A percentile compares a stretch with the other conserved stretches of the same genome.
Conservation (phyloP, 2,797 vertebrate genomes). For the Premnoplex brunnescens region DNA sequence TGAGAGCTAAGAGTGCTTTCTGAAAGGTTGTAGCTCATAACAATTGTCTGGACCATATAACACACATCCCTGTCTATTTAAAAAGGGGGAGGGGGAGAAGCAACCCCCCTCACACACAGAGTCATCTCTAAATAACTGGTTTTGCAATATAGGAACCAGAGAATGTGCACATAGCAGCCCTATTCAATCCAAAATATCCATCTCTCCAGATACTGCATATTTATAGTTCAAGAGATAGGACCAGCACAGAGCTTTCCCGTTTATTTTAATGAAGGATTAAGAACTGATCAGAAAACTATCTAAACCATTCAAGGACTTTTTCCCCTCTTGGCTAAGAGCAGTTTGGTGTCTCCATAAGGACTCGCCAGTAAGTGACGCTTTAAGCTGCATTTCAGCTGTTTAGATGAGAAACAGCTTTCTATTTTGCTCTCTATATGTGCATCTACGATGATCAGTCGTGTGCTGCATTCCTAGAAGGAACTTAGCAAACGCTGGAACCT, state of each 20-base stretch:
- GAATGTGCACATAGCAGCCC: slow-evolving; percentile 18
- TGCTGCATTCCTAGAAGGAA: slow-evolving; percentile 51
- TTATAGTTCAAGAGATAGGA: slow-evolving; percentile 45
- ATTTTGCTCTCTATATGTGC: background rate
- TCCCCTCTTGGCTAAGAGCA: slow-evolving; percentile 3
- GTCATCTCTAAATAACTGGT: slow-evolving; percentile 50
- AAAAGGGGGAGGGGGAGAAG: background rate
- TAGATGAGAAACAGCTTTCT: slow-evolving; percentile 52
- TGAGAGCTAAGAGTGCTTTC: background rate
- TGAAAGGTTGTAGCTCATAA: background rate
- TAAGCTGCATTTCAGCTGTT: slow-evolving; percentile 55
- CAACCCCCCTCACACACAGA: background rate
- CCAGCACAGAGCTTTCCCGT: slow-evolving; percentile 15
- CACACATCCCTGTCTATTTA: background rate
- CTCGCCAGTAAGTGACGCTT: slow-evolving; percentile 35
- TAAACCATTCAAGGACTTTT: slow-evolving; percentile 53
- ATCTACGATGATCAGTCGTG: background rate
- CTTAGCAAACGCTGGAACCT: background rate
- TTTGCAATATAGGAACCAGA: slow-evolving; percentile 46
- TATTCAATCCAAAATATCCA: slow-evolving; percentile 54
- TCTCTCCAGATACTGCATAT: slow-evolving; percentile 40
- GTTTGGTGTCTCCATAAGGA: slow-evolving; percentile 53
- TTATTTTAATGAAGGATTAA: slow-evolving; percentile 53
- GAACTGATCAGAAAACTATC: slow-evolving; percentile 55
- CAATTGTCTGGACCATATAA: background rate